Conservation (phyloP, 1,140 invertebrate genomes). For the Zaprionus nigranus region DNA sequence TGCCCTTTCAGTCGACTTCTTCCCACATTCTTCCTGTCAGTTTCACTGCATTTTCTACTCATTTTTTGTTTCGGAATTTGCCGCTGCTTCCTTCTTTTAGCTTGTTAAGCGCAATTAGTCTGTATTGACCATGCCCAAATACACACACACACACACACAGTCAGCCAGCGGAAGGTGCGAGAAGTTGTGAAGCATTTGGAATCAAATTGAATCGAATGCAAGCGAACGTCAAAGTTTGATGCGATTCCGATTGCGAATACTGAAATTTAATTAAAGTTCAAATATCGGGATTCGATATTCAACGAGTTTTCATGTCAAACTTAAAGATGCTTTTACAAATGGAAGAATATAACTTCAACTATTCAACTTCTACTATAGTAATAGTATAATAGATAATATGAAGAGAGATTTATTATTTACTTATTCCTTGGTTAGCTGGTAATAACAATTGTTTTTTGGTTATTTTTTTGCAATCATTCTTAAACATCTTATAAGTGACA, state of each 20-base stretch:
- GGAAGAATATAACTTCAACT: too few species aligned
- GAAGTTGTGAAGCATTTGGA: not conserved
- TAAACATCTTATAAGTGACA: too few species aligned
- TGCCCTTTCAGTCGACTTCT: not conserved
- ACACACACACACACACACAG: slow-evolving; percentile 24
- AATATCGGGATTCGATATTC: not conserved
- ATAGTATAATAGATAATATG: too few species aligned
- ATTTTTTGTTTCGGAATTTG: slow-evolving; percentile 28
- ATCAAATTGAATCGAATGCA: not conserved
- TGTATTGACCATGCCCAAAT: slow-evolving; percentile 61
- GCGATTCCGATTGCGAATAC: not conserved
- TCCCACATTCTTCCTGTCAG: not conserved
- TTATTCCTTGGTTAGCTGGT: too few species aligned
- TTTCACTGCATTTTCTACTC: slow-evolving; percentile 45
- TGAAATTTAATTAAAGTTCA: not conserved
- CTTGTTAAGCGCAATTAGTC: slow-evolving; percentile 75
- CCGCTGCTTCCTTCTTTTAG: slow-evolving; percentile 39
- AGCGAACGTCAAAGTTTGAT: not conserved
- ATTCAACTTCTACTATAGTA: too few species aligned
- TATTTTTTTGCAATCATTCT: too few species aligned
- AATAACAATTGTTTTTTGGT: too few species aligned
- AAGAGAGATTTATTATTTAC: too few species aligned
- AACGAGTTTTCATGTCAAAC: not conserved
- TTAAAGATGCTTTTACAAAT: not conserved
- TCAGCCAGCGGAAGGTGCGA: not conserved